These are phyloP conservation scores for Aethes cnicana DNA, from an alignment of 2,888 invertebrate genomes.

Conservation along the genomic window DNA sequence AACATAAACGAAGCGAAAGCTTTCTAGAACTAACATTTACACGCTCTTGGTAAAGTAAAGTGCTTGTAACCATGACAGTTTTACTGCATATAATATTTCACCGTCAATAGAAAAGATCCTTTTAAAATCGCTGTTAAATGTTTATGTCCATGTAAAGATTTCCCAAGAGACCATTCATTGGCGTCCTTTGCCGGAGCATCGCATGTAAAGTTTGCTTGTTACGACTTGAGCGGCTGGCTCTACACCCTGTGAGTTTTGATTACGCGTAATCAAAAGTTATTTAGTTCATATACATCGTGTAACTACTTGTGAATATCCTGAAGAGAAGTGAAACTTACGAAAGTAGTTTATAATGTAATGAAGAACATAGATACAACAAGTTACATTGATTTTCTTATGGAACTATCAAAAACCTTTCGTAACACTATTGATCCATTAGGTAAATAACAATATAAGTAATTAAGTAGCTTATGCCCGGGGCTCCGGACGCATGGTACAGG, in stretches of 20 bases:
- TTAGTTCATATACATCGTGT: neutral
- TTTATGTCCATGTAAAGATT: constrained; percentile 34
- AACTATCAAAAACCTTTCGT: too few relatives aligned
- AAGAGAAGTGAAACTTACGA: too few relatives aligned
- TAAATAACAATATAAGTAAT: too few relatives aligned
- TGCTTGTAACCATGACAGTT: constrained; percentile 7
- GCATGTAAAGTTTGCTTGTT: constrained; percentile 75
- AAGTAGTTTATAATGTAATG: too few relatives aligned
- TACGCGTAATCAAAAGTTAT: constrained; percentile 19
- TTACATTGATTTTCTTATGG: too few relatives aligned
- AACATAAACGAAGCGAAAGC: too few relatives aligned
- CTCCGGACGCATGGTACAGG: too few relatives aligned
- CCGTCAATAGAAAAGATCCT: constrained; percentile 22
- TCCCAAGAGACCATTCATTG: constrained; percentile 39
- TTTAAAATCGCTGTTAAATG: constrained; percentile 34
- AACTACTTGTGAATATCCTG: too few relatives aligned
- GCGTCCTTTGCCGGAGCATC: constrained; percentile 53
- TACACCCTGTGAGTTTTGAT: constrained; percentile 21
- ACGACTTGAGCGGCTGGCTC: constrained; percentile 60
- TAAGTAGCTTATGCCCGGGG: too few relatives aligned
- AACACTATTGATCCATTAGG: too few relatives aligned
- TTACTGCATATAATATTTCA: constrained; percentile 13
- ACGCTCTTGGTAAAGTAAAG: neutral
- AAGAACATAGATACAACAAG: too few relatives aligned
- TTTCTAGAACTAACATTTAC: too few relatives aligned